Evolutionary conservation across 1,140 invertebrate species (phyloP), one percentile per base, ranked within the genome.

Genomic region (Oncopodura yosiiana): DNA sequence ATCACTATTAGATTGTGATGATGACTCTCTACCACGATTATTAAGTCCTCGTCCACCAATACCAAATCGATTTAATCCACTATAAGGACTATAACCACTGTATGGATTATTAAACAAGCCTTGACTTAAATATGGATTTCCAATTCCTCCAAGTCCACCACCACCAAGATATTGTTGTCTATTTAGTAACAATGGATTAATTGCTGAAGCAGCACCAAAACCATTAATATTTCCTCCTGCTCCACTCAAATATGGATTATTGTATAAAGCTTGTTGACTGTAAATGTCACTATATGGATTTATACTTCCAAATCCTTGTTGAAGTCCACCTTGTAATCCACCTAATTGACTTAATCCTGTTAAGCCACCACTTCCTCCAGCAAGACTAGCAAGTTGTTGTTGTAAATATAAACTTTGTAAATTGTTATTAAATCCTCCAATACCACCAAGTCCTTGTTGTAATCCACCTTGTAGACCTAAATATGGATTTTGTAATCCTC

Each of bases 31-130:
- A 14, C 34, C 36, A 38, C 41, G 50, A 8, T 32, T 29, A 16
- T 48, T 46, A 11, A 36, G 53, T 43, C 39, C 36, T 2, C 48
- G 49, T 14, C 38, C 18, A 21, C 59, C 59, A 29, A 61, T 45
- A 12, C 59, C 59, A 43, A 61, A 61, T 45, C 59, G 21, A 32
- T 57, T 61, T 12, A 56, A 26, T 23, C 42, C 29, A 32, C 43
- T 53, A 32, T 53, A 60, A 39, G 32, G 50, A 12, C 16, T 50
- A 41, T 59, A 60, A 26, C 54, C 54, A 23, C 53, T 56, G n/a
- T n/a, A n/a, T n/a, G n/a, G n/a, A n/a, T n/a, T n/a, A 3, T 36
- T n/a, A 3, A 61, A 38, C 0, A 55, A 19, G 11, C 53, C 46
- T 38, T 55, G 53, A 18, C 54, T 23, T 18, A 58, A 30, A 14